Percentiles rank a stretch among this genome's conserved stretches.
Evolutionary conservation across 2,888 invertebrate genomes (phyloP).

Genomic region (Phania funesta): DNA sequence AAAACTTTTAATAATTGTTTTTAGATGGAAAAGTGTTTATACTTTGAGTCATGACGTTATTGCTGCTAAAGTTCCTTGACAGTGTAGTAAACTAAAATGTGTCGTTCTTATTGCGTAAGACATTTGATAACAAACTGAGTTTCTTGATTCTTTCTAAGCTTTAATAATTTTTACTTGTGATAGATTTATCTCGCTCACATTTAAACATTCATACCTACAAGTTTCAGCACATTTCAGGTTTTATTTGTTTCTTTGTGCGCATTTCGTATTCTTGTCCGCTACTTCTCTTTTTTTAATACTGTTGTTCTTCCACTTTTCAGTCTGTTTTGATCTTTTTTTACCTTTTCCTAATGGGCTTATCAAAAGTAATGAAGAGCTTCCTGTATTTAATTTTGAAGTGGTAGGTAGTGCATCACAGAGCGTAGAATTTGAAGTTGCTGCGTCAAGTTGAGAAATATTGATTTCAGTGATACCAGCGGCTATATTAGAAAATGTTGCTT

Average conservation of each 20-base stretch:
- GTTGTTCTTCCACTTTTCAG: constrained; percentile 49
- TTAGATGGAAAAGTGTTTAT: too few relatives aligned
- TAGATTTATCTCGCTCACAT: constrained; percentile 47
- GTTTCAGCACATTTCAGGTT: constrained; percentile 49
- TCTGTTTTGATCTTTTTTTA: constrained; percentile 29
- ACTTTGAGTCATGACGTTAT: constrained; percentile 34
- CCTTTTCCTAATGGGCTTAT: constrained; percentile 35
- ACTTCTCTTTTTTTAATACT: constrained; percentile 45
- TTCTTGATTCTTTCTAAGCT: constrained; percentile 39
- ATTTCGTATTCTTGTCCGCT: constrained; percentile 51
- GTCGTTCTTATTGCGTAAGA: constrained; percentile 33
- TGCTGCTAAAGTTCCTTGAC: constrained; percentile 22
- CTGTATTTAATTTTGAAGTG: constrained; percentile 21
- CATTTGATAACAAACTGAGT: constrained; percentile 42
- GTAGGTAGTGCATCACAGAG: constrained; percentile 21
- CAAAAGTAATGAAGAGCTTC: constrained; percentile 9
- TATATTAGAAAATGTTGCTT: too few relatives aligned
- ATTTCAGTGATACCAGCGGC: constrained; percentile 1
- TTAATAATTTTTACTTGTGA: constrained; percentile 40
- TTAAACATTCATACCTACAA: constrained; percentile 49
- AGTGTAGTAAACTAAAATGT: constrained; percentile 27
- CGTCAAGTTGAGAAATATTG: constrained; percentile 17
- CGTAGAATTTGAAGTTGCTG: constrained; percentile 19
- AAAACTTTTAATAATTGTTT: too few relatives aligned
- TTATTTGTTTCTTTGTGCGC: constrained; percentile 50